phyloP scores from a whole-genome alignment of 2,797 vertebrate species.

The Leontopithecus rosalia region DNA sequence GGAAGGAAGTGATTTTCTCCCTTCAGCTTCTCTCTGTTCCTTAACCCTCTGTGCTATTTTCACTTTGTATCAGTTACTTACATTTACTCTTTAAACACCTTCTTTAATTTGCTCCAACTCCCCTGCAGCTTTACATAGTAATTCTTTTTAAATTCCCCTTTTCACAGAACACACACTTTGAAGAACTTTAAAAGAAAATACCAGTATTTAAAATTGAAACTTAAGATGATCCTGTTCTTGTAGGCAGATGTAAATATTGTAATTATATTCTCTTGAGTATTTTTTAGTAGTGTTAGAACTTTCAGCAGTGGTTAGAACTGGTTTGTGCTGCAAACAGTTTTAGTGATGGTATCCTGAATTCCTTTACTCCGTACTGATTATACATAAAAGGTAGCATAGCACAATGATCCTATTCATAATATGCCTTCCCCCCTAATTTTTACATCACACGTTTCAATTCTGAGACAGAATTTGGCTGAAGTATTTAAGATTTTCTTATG shows the following conservation, averaged over 20 bases:
- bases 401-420: neutral
- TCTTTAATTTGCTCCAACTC: neutral
- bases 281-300: neutral
- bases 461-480: neutral
- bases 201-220: slow-evolving; percentile 39
- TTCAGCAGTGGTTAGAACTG: neutral
- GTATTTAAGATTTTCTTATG: slow-evolving; percentile 41
- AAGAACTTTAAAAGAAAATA: slow-evolving; percentile 29
- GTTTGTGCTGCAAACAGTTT: neutral
- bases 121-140: neutral
- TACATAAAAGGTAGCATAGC: neutral
- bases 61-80: neutral
- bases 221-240: slow-evolving; percentile 31
- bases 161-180: neutral
- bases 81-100: neutral
- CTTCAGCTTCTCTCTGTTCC: neutral
- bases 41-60: neutral
- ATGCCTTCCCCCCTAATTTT: neutral
- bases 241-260: slow-evolving; percentile 39
- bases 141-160: slow-evolving; percentile 8
- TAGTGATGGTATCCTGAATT: neutral
- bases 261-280: neutral
- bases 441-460: slow-evolving; percentile 60
- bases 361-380: neutral
- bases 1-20: neutral